A percentile compares a stretch with the other conserved stretches of the same genome.
These are phyloP conservation scores for Meliscaeva auricollis DNA, from an alignment of 2,888 invertebrate species.

Conservation along the genomic window DNA sequence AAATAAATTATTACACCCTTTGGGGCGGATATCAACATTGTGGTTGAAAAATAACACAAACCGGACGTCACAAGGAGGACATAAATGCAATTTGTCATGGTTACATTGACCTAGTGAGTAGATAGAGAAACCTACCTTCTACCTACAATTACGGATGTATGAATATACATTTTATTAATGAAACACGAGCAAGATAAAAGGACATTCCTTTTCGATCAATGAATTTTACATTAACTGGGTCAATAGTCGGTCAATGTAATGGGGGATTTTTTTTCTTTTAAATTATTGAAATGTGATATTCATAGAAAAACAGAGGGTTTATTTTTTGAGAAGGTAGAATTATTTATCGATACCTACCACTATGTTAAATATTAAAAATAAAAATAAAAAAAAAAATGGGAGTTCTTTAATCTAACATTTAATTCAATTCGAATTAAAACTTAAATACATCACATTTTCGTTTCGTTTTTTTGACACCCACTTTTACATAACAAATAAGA, in stretches of 20 bases:
- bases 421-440: too few species aligned
- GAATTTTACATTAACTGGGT: conserved; percentile 13
- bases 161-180: conserved; percentile 9
- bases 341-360: too few species aligned
- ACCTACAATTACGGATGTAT: too few species aligned
- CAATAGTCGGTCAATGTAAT: neutral
- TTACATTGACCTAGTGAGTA: conserved; percentile 19
- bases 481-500: too few species aligned
- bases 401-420: too few species aligned
- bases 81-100: conserved; percentile 11
- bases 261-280: neutral
- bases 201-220: conserved; percentile 21
- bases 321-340: too few species aligned
- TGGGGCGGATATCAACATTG: neutral
- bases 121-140: neutral
- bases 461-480: too few species aligned
- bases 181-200: conserved; percentile 1
- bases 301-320: neutral
- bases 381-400: too few species aligned
- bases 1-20: neutral
- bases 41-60: neutral
- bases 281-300: neutral
- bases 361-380: too few species aligned
- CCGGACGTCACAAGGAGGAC: neutral
- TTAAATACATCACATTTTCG: too few species aligned